Evolutionary conservation across 2,888 invertebrate species (phyloP), one percentile per base, ranked within the genome.

Genomic region (Suillia variegata): DNA sequence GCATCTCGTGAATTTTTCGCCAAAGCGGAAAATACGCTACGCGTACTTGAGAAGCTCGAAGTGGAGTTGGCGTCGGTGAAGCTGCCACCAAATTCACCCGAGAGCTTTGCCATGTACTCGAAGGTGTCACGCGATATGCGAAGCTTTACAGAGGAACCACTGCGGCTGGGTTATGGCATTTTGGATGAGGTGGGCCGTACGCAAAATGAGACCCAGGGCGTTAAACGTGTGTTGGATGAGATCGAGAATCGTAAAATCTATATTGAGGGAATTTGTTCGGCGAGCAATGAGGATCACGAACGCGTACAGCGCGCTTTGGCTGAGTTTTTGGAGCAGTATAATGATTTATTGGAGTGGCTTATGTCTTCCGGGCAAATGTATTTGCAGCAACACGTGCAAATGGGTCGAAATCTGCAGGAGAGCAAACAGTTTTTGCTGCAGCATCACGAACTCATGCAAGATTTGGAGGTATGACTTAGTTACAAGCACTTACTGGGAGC

Each of bases 41-140:
- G 85, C 52, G 89, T 89, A 75, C 80, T 92, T 68, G 89, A 91
- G 74, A 89, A 91, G 76, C 82, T 92, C 24, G 91, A 92, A 82
- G 86, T 88, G 66, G 89, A 91, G 76, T 75, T 92, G 64, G 87
- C 86, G 50, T 87, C 86, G 50, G 85, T 86, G 49, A 87, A 89
- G 70, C 79, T 89, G 74, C 82, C 85, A 49, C 81, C 85, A 49
- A 87, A 87, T 62, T 88, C 89, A n/a, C 82, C 87, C 1, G 87
- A 88, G 74, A 84, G 90, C 62, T 87, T 87, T 55, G 86, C 88
- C 70, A 84, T 89, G 62, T 90, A 90, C 76, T 84, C 87, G 26
- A 88, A 88, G 67, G 85, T 89, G 63, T 84, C 87, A 26, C 84
- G 85, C 64, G 86, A 89, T 66, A 85, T 92, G 64, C 87, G 87